Conservation (phyloP, 2,113 vertebrate genomes). For the Sinocyclocheilus anshuiensis region DNA sequence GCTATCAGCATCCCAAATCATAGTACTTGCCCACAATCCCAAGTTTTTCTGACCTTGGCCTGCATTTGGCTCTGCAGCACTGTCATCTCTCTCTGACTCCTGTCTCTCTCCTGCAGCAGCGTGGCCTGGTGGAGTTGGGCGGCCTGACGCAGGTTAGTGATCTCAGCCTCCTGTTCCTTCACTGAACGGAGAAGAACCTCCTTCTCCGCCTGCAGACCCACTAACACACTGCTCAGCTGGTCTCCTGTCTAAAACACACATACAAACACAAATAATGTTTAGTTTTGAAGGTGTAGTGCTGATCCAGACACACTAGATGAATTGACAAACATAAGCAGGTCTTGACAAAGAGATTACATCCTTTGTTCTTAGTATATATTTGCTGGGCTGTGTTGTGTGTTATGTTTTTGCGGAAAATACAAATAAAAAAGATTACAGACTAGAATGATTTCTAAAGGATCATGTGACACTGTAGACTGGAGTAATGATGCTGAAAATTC, state of each 20-base stretch:
- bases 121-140: conserved; percentile 70
- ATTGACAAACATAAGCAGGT: neutral
- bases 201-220: conserved; percentile 76
- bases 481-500: too few relatives aligned
- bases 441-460: too few relatives aligned
- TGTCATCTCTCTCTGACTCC: conserved; percentile 68
- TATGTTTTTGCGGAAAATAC: too few relatives aligned
- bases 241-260: conserved; percentile 69
- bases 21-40: neutral
- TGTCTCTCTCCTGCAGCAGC: conserved; percentile 71
- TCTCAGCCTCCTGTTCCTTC: conserved; percentile 69
- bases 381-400: neutral
- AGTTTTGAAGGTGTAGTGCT: neutral
- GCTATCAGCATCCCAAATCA: too few relatives aligned
- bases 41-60: conserved; percentile 69
- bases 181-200: conserved; percentile 62
- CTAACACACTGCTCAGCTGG: conserved; percentile 69
- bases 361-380: neutral
- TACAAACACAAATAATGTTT: neutral
- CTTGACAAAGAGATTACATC: neutral
- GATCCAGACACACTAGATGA: neutral
- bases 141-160: conserved; percentile 69
- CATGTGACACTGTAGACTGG: too few relatives aligned
- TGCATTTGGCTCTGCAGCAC: conserved; percentile 71
- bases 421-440: too few relatives aligned